Base-by-base conservation (phyloP, 2,113 vertebrate species). In the Chloropsis hardwickii region DNA sequence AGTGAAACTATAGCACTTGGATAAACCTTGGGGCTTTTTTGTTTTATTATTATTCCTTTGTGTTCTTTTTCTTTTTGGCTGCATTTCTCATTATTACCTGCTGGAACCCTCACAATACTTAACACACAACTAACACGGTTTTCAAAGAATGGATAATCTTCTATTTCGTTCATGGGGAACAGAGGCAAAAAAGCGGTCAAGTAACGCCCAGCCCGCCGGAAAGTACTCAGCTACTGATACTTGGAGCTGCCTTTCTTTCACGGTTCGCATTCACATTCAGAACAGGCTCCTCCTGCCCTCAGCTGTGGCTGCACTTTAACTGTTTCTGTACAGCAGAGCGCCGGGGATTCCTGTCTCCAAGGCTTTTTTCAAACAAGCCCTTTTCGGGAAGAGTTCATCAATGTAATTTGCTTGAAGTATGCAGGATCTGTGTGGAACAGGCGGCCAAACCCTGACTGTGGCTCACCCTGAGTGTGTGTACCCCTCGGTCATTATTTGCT, bases 191-290 rank as follows among this genome's bases (percentile, higher is more conserved):
- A 90, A 73, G 24, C 10, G 2, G 35, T 73, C 15, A 81, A 56
- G 70, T 51, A 28, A 12, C 1, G 39, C 25, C 20, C 27, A 1
- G 0, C 14, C 6, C 0, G 0, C 11, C 0, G 2, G 50, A 35
- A 82, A 53, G 23, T 4, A 10, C 9, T 62, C 18, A 15, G 1
- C 24, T 8, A 9, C 40, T 28, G 44, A 3, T 8, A 6, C 58
- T 22, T 9, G 29, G 40, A 77, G 19, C 40, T 47, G 64, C 17
- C n/a, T 70, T 67, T 54, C 67, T 31, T 47, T 39, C 86, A 21
- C 0, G 0, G 28, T 22, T 87, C 8, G 20, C 19, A 64, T 88
- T 39, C 20, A 10, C n/a, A 76, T 69, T 88, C 83, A 35, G 35
- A 50, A 42, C 50, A 80, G 67, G 60, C 42, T 85, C 70, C 50